Percentiles rank a stretch among this genome's conserved stretches.
Evolutionary conservation across 2,888 invertebrate species (phyloP).

Genomic region (Drosophila paracracens): DNA sequence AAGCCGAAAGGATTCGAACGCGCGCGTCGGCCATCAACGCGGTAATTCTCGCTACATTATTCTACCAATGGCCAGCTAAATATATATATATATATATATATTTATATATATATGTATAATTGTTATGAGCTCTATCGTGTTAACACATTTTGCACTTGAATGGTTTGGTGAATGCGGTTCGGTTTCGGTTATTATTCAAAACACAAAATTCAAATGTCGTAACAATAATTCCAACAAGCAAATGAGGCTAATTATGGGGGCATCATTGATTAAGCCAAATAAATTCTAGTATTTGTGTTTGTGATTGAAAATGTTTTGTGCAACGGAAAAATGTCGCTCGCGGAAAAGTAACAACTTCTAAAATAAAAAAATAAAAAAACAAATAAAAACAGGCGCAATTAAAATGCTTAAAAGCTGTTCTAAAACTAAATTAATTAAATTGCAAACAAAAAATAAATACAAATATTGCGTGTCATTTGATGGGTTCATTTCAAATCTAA

Average conservation of each 20-base stretch:
- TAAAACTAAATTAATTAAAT: neutral
- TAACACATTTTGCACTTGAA: neutral
- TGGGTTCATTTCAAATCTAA: constrained; percentile 38
- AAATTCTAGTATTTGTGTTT: constrained; percentile 1
- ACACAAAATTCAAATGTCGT: constrained; percentile 7
- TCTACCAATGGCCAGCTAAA: constrained; percentile 17
- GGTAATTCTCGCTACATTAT: constrained; percentile 53
- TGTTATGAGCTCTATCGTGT: constrained; percentile 8
- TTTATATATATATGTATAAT: neutral
- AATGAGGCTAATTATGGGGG: constrained; percentile 3
- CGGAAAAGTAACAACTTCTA: neutral
- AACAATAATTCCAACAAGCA: neutral
- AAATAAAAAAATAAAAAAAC: neutral
- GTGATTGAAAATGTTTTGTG: constrained; percentile 7
- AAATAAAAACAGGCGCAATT: neutral
- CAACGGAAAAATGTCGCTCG: neutral
- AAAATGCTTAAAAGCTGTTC: neutral
- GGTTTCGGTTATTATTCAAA: constrained; percentile 20
- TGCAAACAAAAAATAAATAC: neutral
- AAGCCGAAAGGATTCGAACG: constrained; percentile 84
- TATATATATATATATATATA: neutral
- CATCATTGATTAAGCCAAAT: constrained; percentile 1
- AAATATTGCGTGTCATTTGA: neutral
- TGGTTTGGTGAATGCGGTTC: constrained; percentile 7
- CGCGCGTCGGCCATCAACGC: constrained; percentile 67